phyloP scores from a whole-genome alignment of 2,888 invertebrate genomes.

The Drosophila lacicola region DNA sequence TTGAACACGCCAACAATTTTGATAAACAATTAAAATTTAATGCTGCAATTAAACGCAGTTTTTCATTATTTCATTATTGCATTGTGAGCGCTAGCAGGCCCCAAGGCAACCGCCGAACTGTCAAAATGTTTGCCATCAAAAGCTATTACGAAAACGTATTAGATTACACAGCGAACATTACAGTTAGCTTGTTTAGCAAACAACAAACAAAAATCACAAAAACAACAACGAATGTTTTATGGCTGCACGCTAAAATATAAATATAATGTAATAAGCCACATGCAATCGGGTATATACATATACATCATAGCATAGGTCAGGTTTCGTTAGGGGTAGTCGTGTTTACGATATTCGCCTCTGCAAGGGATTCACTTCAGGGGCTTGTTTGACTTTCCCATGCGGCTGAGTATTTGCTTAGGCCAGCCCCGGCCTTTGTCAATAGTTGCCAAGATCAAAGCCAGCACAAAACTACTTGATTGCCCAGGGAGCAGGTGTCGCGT shows the following conservation, averaged over 20 bases:
- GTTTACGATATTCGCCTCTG: conserved; percentile 55
- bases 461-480: conserved; percentile 46
- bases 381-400: conserved; percentile 70
- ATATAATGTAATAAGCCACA: conserved; percentile 52
- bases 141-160: conserved; percentile 70
- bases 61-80: conserved; percentile 28
- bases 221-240: conserved; percentile 22
- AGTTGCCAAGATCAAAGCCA: conserved; percentile 70
- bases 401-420: conserved; percentile 57
- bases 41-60: conserved; percentile 40
- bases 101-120: conserved; percentile 41
- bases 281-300: conserved; percentile 29
- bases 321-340: conserved; percentile 16
- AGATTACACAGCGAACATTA: conserved; percentile 58
- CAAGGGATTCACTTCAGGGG: conserved; percentile 38
- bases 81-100: conserved; percentile 2
- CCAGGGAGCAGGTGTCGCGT: conserved; percentile 39
- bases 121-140: conserved; percentile 56
- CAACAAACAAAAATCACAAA: conserved; percentile 35
- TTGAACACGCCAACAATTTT: conserved; percentile 28
- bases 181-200: conserved; percentile 54
- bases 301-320: not conserved
- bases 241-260: conserved; percentile 49
- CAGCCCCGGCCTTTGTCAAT: conserved; percentile 63
- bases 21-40: conserved; percentile 54